These are phyloP conservation scores for Myodes glareolus DNA, from an alignment of 2,113 vertebrate genomes.

Conservation along the genomic window DNA sequence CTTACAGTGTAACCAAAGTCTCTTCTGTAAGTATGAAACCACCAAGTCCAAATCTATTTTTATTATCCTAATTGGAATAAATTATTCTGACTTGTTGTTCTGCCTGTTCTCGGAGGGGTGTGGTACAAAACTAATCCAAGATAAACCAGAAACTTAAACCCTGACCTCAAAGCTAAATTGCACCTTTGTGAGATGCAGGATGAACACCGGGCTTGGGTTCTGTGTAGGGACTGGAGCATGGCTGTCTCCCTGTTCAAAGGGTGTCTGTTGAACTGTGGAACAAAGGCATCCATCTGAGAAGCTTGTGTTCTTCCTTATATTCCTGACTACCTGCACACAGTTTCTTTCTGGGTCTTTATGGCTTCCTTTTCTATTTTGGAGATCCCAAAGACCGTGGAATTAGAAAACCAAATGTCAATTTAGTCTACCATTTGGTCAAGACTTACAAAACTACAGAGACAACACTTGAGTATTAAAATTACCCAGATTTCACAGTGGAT, in stretches of 20 bases:
- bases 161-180: not conserved
- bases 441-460: too few relatives aligned
- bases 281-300: not conserved
- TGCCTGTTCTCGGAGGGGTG: constrained; percentile 17
- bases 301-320: not conserved
- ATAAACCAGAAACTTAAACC: constrained; percentile 49
- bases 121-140: not conserved
- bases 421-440: not conserved
- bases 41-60: not conserved
- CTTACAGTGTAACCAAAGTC: not conserved
- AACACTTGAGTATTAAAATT: too few relatives aligned
- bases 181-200: not conserved
- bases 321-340: not conserved
- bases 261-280: not conserved
- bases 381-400: not conserved
- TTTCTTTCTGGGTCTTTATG: not conserved
- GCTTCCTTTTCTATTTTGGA: not conserved
- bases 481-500: too few relatives aligned
- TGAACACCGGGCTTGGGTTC: not conserved
- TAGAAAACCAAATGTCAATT: not conserved
- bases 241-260: not conserved
- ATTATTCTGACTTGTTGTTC: constrained; percentile 6
- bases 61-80: not conserved
- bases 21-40: not conserved
- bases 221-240: not conserved